phyloP scores from a whole-genome alignment of 1,140 invertebrate genomes.

The Meloidogyne exigua region DNA sequence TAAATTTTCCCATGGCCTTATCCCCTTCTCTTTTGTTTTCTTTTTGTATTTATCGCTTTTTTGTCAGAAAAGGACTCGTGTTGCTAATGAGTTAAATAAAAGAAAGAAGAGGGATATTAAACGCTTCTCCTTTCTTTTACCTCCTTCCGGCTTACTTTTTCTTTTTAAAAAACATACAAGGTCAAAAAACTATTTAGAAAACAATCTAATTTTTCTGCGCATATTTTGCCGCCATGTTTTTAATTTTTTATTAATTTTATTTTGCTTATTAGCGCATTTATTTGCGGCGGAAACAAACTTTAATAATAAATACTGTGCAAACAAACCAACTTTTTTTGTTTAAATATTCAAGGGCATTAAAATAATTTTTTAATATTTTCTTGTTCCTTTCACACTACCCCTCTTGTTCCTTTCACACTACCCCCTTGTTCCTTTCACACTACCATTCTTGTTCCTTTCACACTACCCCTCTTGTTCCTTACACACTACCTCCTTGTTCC shows the following conservation, averaged over 20 bases:
- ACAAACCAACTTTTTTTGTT: not conserved
- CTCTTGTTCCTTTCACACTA: too few species aligned
- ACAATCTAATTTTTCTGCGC: not conserved
- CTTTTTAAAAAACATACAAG: not conserved
- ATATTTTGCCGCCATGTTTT: conserved; percentile 2
- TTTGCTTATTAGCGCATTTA: conserved; percentile 3
- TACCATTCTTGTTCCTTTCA: too few species aligned
- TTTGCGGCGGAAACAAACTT: conserved; percentile 1
- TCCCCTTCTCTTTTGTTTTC: not conserved
- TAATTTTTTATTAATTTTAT: not conserved
- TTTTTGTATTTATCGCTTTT: not conserved
- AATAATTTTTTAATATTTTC: too few species aligned
- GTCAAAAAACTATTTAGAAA: not conserved
- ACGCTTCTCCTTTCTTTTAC: not conserved
- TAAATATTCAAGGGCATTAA: not conserved
- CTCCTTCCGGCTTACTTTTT: not conserved
- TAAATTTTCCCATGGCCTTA: conserved; percentile 18
- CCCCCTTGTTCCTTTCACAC: too few species aligned
- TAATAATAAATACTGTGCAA: not conserved
- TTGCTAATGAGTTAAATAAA: conserved; percentile 3
- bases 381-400: too few species aligned
- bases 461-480: too few species aligned
- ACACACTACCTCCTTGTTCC: too few species aligned
- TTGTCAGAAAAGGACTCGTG: not conserved
- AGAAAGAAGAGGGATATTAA: not conserved